These are phyloP conservation scores for Ethmia dodecea DNA, from an alignment of 2,888 invertebrate genomes.

Conservation along the genomic window DNA sequence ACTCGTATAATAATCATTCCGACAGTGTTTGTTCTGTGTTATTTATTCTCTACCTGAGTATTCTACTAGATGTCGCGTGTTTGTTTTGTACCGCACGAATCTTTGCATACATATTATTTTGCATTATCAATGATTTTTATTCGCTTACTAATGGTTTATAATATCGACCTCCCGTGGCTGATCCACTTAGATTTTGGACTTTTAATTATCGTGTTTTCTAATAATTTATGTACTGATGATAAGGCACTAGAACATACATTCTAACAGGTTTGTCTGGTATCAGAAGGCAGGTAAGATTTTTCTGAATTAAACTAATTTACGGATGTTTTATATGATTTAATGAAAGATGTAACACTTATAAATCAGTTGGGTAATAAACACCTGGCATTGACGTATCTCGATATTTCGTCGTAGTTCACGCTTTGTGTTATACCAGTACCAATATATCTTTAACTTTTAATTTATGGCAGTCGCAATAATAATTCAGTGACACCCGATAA, in stretches of 20 bases:
- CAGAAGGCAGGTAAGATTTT: too few relatives aligned
- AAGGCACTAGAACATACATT: too few relatives aligned
- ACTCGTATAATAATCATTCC: too few relatives aligned
- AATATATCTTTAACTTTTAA: constrained; percentile 1
- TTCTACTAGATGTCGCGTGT: constrained; percentile 16
- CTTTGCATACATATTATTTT: constrained; percentile 22
- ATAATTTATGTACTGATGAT: too few relatives aligned
- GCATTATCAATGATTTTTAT: constrained; percentile 13
- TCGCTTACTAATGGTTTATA: constrained; percentile 10
- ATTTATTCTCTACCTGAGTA: too few relatives aligned
- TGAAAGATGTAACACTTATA: too few relatives aligned
- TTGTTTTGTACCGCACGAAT: constrained; percentile 25
- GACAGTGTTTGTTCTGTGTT: too few relatives aligned
- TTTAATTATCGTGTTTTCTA: constrained; percentile 1
- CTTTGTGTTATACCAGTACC: neutral
- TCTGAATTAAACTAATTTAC: too few relatives aligned
- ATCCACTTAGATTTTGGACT: neutral
- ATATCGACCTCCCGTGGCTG: constrained; percentile 9
- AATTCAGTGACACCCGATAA: neutral
- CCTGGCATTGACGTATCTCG: neutral
- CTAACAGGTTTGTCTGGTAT: too few relatives aligned
- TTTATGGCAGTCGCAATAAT: neutral
- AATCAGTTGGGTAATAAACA: constrained; percentile 1
- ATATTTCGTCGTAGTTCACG: neutral
- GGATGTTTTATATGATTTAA: too few relatives aligned